A percentile compares a stretch with the other conserved stretches of the same genome.
Evolutionary conservation across 2,888 invertebrate genomes (phyloP).

Genomic region (Hemicrepidius hirtus): DNA sequence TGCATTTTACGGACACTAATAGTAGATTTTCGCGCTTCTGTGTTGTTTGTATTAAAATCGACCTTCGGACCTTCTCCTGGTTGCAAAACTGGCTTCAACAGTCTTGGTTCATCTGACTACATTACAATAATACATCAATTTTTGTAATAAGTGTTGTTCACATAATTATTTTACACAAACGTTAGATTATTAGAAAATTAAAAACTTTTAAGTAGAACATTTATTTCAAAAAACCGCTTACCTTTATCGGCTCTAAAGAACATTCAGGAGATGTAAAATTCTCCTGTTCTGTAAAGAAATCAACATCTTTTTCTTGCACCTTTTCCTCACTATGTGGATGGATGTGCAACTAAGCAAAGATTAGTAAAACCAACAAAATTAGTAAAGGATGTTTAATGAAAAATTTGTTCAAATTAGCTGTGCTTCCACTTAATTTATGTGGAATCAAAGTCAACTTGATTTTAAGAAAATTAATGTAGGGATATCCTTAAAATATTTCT

Average conservation of each 20-base stretch:
- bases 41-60: conserved; percentile 60
- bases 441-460: no score
- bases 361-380: conserved; percentile 30
- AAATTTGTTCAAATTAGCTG: no score
- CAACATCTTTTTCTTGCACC: conserved; percentile 80
- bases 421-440: no score
- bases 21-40: conserved; percentile 77
- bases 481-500: no score
- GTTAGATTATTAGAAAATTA: no score
- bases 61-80: conserved; percentile 66
- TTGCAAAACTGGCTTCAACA: conserved; percentile 12
- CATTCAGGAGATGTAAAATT: conserved; percentile 55
- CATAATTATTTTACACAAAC: background rate
- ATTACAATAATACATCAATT: background rate
- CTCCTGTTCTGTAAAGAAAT: conserved; percentile 93
- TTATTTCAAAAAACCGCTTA: conserved; percentile 1
- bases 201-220: background rate
- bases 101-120: conserved; percentile 8
- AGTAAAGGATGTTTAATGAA: no score
- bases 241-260: conserved; percentile 31
- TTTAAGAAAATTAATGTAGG: no score
- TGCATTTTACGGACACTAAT: conserved; percentile 83
- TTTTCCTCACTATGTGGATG: conserved; percentile 73
- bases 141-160: background rate
- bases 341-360: conserved; percentile 44